phyloP scores from a whole-genome alignment of 2,888 invertebrate species.

The Tuberolachnus salignus region DNA sequence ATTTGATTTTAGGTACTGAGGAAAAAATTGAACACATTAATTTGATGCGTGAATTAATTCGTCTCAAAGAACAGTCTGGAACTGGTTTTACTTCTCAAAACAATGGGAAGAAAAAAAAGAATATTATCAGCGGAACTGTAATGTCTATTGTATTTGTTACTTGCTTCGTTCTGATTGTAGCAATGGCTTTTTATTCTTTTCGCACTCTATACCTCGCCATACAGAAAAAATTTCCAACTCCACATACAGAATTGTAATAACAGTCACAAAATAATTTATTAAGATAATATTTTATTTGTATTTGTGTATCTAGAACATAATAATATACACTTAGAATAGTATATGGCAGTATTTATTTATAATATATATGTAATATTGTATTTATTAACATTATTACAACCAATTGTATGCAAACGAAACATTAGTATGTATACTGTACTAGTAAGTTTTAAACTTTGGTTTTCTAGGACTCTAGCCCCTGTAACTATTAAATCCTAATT shows the following conservation, averaged over 20 bases:
- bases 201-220: constrained; percentile 40
- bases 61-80: constrained; percentile 38
- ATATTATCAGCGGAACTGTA: constrained; percentile 36
- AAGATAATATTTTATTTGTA: background rate
- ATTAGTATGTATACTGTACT: too few species aligned
- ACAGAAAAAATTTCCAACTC: constrained; percentile 46
- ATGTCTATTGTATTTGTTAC: constrained; percentile 47
- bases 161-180: constrained; percentile 38
- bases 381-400: too few species aligned
- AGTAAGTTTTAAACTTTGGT: too few species aligned
- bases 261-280: background rate
- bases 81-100: constrained; percentile 22
- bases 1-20: constrained; percentile 26
- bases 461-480: too few species aligned
- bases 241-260: constrained; percentile 46
- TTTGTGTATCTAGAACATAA: background rate
- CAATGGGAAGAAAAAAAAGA: constrained; percentile 40
- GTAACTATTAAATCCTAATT: too few species aligned
- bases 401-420: too few species aligned
- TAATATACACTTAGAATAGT: too few species aligned
- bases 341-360: too few species aligned
- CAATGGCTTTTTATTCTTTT: constrained; percentile 48
- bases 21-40: constrained; percentile 52
- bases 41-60: constrained; percentile 47
- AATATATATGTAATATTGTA: too few species aligned